Percentiles rank a stretch among this genome's conserved stretches.
Conservation (phyloP, 2,113 vertebrate species). For the Phalacrocorax aristotelis region DNA sequence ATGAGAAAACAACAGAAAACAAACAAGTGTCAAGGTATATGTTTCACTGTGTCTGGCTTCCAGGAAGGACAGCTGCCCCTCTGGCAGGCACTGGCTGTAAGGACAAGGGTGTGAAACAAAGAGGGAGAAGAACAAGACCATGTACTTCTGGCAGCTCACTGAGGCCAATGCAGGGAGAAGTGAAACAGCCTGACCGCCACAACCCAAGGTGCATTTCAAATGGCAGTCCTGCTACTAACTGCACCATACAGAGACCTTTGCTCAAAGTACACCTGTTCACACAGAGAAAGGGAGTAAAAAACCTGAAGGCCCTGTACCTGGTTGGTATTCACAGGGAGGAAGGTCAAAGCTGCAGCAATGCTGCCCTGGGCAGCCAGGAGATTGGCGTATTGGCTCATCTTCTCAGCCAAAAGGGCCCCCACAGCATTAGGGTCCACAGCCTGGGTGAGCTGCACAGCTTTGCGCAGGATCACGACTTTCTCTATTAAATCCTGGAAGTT, state of each 20-base stretch:
- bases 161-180: neutral
- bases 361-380: constrained; percentile 94
- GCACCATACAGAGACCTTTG: neutral
- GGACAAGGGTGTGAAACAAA: neutral
- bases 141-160: neutral
- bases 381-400: constrained; percentile 92
- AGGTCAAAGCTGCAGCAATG: constrained; percentile 88
- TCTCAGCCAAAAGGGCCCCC: constrained; percentile 85
- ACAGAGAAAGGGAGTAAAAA: neutral
- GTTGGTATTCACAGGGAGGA: constrained; percentile 85
- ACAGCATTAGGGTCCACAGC: constrained; percentile 71
- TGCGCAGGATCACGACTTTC: constrained; percentile 91
- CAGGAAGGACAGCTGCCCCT: neutral
- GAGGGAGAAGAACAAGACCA: neutral
- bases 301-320: constrained; percentile 73
- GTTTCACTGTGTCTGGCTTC: neutral
- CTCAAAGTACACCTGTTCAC: neutral
- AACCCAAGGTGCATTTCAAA: neutral
- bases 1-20: neutral
- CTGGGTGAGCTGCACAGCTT: constrained; percentile 85
- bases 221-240: neutral
- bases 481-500: constrained; percentile 88
- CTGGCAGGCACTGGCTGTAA: neutral
- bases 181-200: neutral
- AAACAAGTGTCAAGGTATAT: neutral